Percentiles rank a stretch among this genome's conserved stretches.
phyloP scores from a whole-genome alignment of 2,113 vertebrate species.

The Sprattus sprattus region DNA sequence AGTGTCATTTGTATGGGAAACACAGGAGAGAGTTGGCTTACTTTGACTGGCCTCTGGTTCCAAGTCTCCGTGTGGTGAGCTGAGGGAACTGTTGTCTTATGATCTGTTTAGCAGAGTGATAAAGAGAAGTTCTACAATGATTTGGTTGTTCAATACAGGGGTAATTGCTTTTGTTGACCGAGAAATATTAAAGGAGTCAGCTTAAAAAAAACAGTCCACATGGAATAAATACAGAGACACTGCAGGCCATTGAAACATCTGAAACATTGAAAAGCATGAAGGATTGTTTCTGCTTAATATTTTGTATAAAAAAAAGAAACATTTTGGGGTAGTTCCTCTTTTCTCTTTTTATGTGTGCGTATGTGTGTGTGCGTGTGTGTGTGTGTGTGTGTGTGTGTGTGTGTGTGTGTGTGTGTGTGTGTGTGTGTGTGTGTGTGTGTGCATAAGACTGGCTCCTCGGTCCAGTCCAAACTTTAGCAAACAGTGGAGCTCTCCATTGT shows the following conservation, averaged over 20 bases:
- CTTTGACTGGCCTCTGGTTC: constrained; percentile 98
- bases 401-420: constrained; percentile 43
- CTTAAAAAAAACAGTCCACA: neutral
- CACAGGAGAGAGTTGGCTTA: constrained; percentile 1
- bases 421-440: constrained; percentile 52
- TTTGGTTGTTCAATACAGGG: neutral
- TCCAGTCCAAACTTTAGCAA: constrained; percentile 95
- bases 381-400: constrained; percentile 15
- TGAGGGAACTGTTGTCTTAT: constrained; percentile 98
- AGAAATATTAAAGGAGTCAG: neutral
- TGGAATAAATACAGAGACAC: neutral
- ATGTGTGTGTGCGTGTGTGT: too few relatives aligned
- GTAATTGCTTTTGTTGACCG: neutral
- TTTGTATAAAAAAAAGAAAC: neutral
- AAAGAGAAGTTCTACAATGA: neutral
- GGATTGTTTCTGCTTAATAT: neutral
- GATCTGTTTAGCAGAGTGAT: constrained; percentile 72
- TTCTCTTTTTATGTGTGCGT: neutral
- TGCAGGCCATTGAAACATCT: neutral
- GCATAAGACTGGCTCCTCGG: constrained; percentile 75
- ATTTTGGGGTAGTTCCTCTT: neutral
- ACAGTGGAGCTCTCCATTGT: constrained; percentile 92
- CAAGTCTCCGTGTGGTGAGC: constrained; percentile 91
- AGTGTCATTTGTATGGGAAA: neutral
- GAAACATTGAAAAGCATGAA: neutral